These are phyloP conservation scores for Phengaris alcon DNA, from an alignment of 2,888 invertebrate genomes.

Conservation along the genomic window DNA sequence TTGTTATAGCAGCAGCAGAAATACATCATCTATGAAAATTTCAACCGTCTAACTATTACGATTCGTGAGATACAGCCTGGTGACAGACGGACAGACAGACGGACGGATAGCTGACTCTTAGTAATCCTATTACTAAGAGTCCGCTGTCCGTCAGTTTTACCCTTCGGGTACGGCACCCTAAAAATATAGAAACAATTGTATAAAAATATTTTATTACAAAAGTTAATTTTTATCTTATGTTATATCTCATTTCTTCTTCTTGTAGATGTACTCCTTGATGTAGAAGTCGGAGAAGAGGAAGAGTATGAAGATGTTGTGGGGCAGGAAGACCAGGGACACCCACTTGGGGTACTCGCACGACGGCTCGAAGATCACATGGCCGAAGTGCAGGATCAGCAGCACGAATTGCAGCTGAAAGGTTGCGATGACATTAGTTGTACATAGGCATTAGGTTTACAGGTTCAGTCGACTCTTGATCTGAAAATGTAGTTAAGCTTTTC, in stretches of 20 bases:
- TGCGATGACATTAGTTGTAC: slow-evolving; percentile 1
- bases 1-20: too few relatives aligned
- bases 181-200: not conserved
- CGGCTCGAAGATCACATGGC: slow-evolving; percentile 74
- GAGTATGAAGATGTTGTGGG: slow-evolving; percentile 84
- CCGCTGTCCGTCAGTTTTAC: too few relatives aligned
- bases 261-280: slow-evolving; percentile 80
- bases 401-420: slow-evolving; percentile 81
- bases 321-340: slow-evolving; percentile 77
- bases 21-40: too few relatives aligned
- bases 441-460: not conserved
- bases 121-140: too few relatives aligned
- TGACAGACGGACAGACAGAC: too few relatives aligned
- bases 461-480: too few relatives aligned
- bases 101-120: too few relatives aligned
- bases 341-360: slow-evolving; percentile 82
- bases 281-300: slow-evolving; percentile 85
- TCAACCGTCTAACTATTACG: too few relatives aligned
- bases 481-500: too few relatives aligned
- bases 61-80: too few relatives aligned
- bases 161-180: not conserved
- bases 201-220: not conserved
- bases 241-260: slow-evolving; percentile 57
- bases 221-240: slow-evolving; percentile 20
- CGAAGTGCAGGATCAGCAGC: slow-evolving; percentile 80